Evolutionary conservation across 2,113 vertebrate genomes (phyloP), one percentile per base, ranked within the genome.

Genomic region (Dolichotis patagonum): DNA sequence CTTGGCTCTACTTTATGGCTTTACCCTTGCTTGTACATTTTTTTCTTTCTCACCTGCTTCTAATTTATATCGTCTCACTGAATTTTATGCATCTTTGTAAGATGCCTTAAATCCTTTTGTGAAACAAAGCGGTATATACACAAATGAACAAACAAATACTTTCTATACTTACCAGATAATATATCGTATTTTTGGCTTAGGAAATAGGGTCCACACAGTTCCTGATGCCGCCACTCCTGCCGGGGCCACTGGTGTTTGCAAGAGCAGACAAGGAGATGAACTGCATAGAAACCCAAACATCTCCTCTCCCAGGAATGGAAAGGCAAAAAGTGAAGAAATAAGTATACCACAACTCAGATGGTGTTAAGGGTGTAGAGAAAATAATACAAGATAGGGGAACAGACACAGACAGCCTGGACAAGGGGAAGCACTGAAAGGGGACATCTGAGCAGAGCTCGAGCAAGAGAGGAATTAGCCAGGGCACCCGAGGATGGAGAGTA

Each of bases 11-110:
- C 71, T 98, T 97, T 97, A 97, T 97, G 92, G 90, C 85, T 95
- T 94, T 96, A 73, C 85, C 32, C 88, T 97, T 63, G 91, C 77
- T 80, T 91, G 95, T 97, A 56, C 49, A 24, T 87, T 91, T 95
- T 88, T 83, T 83, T 91, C 95, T 90, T 96, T 97, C 93, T 96
- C 97, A 97, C 97, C 96, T 97, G 97, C 96, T 97, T 98, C 95
- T 97, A 98, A 98, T 98, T 98, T 98, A 97, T 97, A 92, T 90
- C 73, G 30, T 98, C 96, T 96, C 93, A 88, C 92, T 90, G 73
- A 97, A 91, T 90, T 87, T 46, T 58, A 88, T 71, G 86, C 95
- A 91, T 93, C 94, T 94, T 90, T 88, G 78, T 94, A 90, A 91
- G 82, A 77, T 75, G 94, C 78, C 71, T 96, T 95, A 97, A 97